Evolutionary conservation across 2,888 invertebrate genomes (phyloP).

Genomic region (Cacoxenus indagator): DNA sequence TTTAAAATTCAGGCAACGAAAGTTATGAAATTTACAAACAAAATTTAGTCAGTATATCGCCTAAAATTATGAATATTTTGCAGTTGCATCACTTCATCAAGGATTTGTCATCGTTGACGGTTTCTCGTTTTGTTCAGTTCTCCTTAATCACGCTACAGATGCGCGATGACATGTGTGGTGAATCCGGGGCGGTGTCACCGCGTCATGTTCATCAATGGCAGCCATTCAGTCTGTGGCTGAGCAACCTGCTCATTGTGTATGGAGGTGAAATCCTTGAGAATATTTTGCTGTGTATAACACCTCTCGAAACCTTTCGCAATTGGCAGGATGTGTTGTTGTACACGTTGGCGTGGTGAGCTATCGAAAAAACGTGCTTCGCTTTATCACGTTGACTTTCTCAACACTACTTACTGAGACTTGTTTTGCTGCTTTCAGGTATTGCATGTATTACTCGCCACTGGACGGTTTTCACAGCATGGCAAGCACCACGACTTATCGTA

Average conservation of each 20-base stretch:
- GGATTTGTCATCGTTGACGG: neutral
- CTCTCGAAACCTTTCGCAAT: slow-evolving; percentile 47
- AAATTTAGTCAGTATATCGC: neutral
- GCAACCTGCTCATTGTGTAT: slow-evolving; percentile 43
- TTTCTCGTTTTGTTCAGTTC: slow-evolving; percentile 48
- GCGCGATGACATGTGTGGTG: slow-evolving; percentile 41
- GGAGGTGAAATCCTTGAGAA: slow-evolving; percentile 50
- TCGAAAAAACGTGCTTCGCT: neutral
- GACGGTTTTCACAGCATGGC: slow-evolving; percentile 36
- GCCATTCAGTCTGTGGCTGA: slow-evolving; percentile 47
- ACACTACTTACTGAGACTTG: too few relatives aligned
- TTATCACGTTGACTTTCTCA: too few relatives aligned
- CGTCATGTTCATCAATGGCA: slow-evolving; percentile 33
- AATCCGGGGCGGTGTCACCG: neutral
- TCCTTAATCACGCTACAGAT: slow-evolving; percentile 45
- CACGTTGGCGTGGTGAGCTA: slow-evolving; percentile 37
- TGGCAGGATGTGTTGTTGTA: slow-evolving; percentile 39
- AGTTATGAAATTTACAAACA: neutral
- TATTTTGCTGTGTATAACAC: slow-evolving; percentile 44
- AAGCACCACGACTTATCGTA: slow-evolving; percentile 32
- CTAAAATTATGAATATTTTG: neutral
- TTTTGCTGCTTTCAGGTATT: slow-evolving; percentile 32
- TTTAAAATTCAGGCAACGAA: too few relatives aligned
- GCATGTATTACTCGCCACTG: slow-evolving; percentile 48
- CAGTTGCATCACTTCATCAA: neutral